Base-by-base conservation (phyloP, 2,888 invertebrate species). In the Temnothorax unifasciatus region DNA sequence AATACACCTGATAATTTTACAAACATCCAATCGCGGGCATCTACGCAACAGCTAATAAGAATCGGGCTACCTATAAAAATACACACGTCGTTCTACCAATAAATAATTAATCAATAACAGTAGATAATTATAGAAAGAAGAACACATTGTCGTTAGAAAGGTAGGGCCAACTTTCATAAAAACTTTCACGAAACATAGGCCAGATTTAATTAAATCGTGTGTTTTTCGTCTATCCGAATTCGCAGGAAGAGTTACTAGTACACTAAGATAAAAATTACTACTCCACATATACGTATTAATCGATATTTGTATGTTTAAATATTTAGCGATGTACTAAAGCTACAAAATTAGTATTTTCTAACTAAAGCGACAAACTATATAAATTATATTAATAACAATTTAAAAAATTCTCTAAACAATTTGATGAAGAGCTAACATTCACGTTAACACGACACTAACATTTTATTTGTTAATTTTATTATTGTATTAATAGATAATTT, bases 11-110 rank as follows among this genome's bases (percentile, higher is more conserved):
- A 63, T 29, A 52, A 63, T 52, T 44, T 82, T 29, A 81, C 34
- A 82, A 76, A 76, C 52, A 41, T 76, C 21, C 41, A 76, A 61
- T 63, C 63, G 25, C 25, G 59, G 6, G 52, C n/a, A 38, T 77
- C 25, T 74, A 54, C 2, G 63, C 50, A 63, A 74, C 52, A 77
- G 21, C 77, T 77, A 64, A 52, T 52, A 29, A n/a, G 25, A 73
- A 41, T 64, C n/a, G 50, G 13, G n/a, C n/a, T 63, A 82, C 52
- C 13, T 77, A 74, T 52, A 76, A 82, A 82, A 75, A 29, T 82
- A 44, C 47, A 63, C 41, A 82, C 52, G n/a, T 59, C 57, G 47
- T 38, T 71, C 52, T 63, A 44, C 18, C 29, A 54, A 68, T 76
- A 47, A 57, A 34, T 59, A 57, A 79, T 52, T n/a, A 52, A 64